A percentile compares a stretch with the other conserved stretches of the same genome.
phyloP scores from a whole-genome alignment of 2,888 invertebrate genomes.

The Agrilus biguttatus region DNA sequence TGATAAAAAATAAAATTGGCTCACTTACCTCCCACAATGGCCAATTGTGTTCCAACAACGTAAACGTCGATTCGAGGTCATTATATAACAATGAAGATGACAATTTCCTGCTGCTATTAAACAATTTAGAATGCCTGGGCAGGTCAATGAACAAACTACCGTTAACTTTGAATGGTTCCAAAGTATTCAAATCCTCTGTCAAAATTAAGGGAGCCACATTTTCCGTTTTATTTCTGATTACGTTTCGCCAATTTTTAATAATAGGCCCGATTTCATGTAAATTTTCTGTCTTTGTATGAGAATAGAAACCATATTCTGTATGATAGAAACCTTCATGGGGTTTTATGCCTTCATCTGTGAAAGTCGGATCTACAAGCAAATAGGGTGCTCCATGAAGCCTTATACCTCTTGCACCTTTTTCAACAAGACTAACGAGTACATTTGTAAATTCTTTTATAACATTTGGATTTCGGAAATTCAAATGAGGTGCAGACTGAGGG shows the following conservation, averaged over 20 bases:
- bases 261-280: slow-evolving; percentile 41
- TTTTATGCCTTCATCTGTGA: slow-evolving; percentile 36
- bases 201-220: slow-evolving; percentile 25
- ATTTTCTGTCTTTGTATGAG: slow-evolving; percentile 47
- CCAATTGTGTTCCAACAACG: slow-evolving; percentile 28
- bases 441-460: slow-evolving; percentile 52
- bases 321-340: slow-evolving; percentile 13
- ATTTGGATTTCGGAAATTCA: slow-evolving; percentile 60
- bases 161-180: slow-evolving; percentile 25
- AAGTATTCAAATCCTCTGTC: slow-evolving; percentile 21
- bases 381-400: slow-evolving; percentile 54
- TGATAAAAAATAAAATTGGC: slow-evolving; percentile 1
- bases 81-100: slow-evolving; percentile 12
- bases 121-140: slow-evolving; percentile 23
- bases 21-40: slow-evolving; percentile 37
- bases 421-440: slow-evolving; percentile 56
- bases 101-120: slow-evolving; percentile 15
- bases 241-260: slow-evolving; percentile 45
- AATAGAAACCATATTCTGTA: slow-evolving; percentile 45
- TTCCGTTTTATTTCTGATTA: slow-evolving; percentile 42
- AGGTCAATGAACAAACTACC: slow-evolving; percentile 27
- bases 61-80: slow-evolving; percentile 20
- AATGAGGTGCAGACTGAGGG: slow-evolving; percentile 63
- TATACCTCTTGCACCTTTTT: slow-evolving; percentile 69
- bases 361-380: slow-evolving; percentile 42